Evolutionary conservation across 2,888 invertebrate species (phyloP), one percentile per base, ranked within the genome.

Genomic region (Hypsopygia costalis): DNA sequence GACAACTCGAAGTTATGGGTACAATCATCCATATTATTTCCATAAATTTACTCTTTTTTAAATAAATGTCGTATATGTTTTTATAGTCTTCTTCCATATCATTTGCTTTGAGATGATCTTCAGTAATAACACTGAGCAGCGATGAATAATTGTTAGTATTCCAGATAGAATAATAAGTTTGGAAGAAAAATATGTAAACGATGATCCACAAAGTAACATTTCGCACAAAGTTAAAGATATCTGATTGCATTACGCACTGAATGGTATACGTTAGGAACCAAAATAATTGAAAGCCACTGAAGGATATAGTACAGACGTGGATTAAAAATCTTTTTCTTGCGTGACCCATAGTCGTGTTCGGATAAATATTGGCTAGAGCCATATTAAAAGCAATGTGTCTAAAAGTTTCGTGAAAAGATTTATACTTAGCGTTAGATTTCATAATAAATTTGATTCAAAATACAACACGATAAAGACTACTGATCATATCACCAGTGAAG

Each of bases 381-480:
- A 81, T 49, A 0, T 68, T 67, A 40, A 81, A 79, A 3, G 78
- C 59, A 40, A 80, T 80, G 10, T 68, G 46, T 16, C 58, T 53
- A 37, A 63, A 82, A 0, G 79, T 81, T 43, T 73, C 70, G 31
- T 74, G 55, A 25, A 82, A 81, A 0, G 52, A 46, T 51, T 71
- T 71, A 36, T 66, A 76, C 50, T 25, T 16, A 16, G 16, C 16
- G 16, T 16, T 16, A 16, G 16, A 16, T 16, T 16, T 16, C 16
- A 16, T 16, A 3, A 3, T 16, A 16, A 10, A 8, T n/a, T n/a
- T n/a, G n/a, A 16, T 4, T 16, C 4, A 2, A 2, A 16, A 16
- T 16, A 16, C 16, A 4, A 16, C 4, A 16, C 16, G 4, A 16
- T 4, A 3, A 4, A 16, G 16, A 16, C 2, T 16, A 4, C 4